Conservation (phyloP, 2,888 invertebrate genomes). For the Coenonympha glycerion region DNA sequence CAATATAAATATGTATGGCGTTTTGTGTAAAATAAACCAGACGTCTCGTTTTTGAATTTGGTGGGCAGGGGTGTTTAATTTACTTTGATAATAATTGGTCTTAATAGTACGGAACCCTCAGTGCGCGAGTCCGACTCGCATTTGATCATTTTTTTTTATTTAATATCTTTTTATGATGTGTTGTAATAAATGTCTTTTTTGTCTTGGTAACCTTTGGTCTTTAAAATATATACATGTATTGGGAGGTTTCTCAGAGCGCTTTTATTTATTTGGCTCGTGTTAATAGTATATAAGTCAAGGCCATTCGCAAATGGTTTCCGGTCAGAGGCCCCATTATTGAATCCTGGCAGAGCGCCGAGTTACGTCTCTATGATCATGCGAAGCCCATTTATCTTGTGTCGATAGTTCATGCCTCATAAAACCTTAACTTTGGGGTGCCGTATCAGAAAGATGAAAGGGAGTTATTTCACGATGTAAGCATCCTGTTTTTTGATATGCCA, state of each 20-base stretch:
- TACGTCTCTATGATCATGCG: slow-evolving; percentile 16
- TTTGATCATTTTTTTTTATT: too few relatives aligned
- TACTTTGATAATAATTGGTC: too few relatives aligned
- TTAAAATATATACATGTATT: too few relatives aligned
- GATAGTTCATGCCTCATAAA: slow-evolving; percentile 26
- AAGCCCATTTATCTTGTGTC: slow-evolving; percentile 26
- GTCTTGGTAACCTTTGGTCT: too few relatives aligned
- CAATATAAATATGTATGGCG: too few relatives aligned
- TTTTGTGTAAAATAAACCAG: too few relatives aligned
- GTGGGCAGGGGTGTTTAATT: too few relatives aligned
- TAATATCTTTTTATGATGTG: too few relatives aligned
- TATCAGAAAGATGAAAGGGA: slow-evolving; percentile 16
- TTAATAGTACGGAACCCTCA: too few relatives aligned
- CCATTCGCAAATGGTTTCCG: slow-evolving; percentile 34
- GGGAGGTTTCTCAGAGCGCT: not conserved
- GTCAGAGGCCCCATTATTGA: slow-evolving; percentile 30
- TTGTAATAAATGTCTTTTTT: too few relatives aligned
- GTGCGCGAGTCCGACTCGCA: too few relatives aligned
- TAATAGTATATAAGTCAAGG: slow-evolving; percentile 24
- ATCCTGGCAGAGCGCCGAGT: slow-evolving; percentile 34
- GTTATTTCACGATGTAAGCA: slow-evolving; percentile 5
- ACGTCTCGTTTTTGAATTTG: too few relatives aligned
- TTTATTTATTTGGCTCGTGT: not conserved
- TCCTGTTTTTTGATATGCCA: not conserved
- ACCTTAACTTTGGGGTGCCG: slow-evolving; percentile 23